These are phyloP conservation scores for Lepidochrysops patricia DNA, from an alignment of 2,888 invertebrate genomes.

Conservation along the genomic window DNA sequence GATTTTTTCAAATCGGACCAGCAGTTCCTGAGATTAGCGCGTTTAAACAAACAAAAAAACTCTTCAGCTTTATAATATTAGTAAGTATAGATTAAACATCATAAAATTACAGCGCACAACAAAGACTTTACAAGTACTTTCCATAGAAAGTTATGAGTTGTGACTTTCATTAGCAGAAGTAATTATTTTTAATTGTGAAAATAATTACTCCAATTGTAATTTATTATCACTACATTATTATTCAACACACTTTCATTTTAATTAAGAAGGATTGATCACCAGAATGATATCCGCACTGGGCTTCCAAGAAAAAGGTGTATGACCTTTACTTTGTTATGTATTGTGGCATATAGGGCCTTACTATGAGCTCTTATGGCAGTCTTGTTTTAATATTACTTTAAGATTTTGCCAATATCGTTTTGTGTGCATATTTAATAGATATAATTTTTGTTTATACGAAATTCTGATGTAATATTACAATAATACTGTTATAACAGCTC, in stretches of 20 bases:
- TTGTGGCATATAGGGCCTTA: neutral
- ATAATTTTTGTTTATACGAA: too few relatives aligned
- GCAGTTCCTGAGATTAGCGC: too few relatives aligned
- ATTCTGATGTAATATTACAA: too few relatives aligned
- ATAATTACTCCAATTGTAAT: neutral
- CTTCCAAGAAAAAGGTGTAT: constrained; percentile 26
- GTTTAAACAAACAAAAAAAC: too few relatives aligned
- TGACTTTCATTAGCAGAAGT: neutral
- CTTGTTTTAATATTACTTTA: too few relatives aligned
- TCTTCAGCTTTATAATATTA: too few relatives aligned
- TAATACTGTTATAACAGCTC: too few relatives aligned
- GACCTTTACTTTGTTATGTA: constrained; percentile 23
- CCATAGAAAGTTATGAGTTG: neutral
- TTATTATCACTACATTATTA: constrained; percentile 1
- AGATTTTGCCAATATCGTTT: too few relatives aligned
- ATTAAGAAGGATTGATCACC: constrained; percentile 19
- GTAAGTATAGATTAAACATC: too few relatives aligned
- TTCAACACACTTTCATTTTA: constrained; percentile 11
- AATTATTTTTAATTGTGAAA: neutral
- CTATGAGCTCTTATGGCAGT: too few relatives aligned
- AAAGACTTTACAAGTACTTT: neutral
- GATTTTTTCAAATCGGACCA: neutral
- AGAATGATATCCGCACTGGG: constrained; percentile 40
- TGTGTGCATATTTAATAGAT: too few relatives aligned
- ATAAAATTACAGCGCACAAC: neutral